phyloP scores from a whole-genome alignment of 2,113 vertebrate genomes.

The Turdus rufiventris region DNA sequence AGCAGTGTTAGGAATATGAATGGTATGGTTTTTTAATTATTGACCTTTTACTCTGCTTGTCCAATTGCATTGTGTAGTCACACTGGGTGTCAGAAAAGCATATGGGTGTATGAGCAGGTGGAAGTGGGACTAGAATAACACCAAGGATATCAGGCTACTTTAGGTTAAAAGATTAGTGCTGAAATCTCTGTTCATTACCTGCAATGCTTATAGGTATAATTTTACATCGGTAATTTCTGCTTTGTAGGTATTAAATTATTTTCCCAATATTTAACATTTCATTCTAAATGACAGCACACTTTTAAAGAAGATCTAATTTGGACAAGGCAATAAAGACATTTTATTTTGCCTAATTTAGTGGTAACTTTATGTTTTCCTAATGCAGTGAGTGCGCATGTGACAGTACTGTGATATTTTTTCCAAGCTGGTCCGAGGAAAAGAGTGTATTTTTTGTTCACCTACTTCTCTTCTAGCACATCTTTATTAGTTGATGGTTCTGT shows the following conservation, averaged over 20 bases:
- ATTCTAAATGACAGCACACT: not conserved
- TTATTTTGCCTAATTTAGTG: not conserved
- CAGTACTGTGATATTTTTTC: not conserved
- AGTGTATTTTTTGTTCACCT: not conserved
- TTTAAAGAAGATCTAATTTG: not conserved
- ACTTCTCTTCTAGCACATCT: rapidly evolving
- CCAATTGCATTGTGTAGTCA: not conserved
- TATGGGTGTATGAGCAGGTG: not conserved
- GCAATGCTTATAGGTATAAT: not conserved
- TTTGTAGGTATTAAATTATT: not conserved
- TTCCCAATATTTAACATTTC: not conserved
- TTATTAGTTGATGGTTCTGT: not conserved
- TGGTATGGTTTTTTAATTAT: not conserved
- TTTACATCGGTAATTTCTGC: not conserved
- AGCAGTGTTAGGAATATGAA: rapidly evolving
- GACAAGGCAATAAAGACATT: not conserved
- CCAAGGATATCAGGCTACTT: not conserved
- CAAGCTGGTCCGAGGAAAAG: not conserved
- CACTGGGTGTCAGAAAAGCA: not conserved
- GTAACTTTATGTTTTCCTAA: not conserved
- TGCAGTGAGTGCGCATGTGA: not conserved
- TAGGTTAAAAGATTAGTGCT: not conserved
- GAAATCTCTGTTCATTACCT: rapidly evolving
- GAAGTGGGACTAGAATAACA: not conserved
- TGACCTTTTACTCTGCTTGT: not conserved